A percentile compares a stretch with the other conserved stretches of the same genome.
These are phyloP conservation scores for Chaitophorus viminalis DNA, from an alignment of 2,888 invertebrate species.

Conservation along the genomic window DNA sequence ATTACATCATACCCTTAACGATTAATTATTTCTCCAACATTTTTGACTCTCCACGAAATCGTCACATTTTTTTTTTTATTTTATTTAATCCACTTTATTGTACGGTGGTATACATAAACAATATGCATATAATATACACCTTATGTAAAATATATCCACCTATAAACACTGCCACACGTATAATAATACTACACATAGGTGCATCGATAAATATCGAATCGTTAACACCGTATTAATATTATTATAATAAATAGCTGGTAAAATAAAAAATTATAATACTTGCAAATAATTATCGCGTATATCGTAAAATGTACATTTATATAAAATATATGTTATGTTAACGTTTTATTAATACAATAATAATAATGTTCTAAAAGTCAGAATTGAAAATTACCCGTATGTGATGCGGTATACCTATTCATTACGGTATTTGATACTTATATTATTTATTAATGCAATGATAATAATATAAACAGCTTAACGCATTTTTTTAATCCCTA, in stretches of 20 bases:
- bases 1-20: not conserved
- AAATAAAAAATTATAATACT: not conserved
- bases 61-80: not conserved
- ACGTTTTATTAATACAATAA: not conserved
- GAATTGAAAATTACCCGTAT: not conserved
- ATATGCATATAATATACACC: not conserved
- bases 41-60: not conserved
- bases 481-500: slow-evolving; percentile 14
- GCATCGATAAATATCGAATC: too few species aligned
- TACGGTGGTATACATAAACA: not conserved
- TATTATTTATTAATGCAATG: slow-evolving; percentile 3
- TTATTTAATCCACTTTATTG: not conserved
- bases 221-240: too few species aligned
- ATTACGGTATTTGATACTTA: not conserved
- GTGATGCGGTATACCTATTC: not conserved
- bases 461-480: slow-evolving; percentile 19
- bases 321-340: not conserved
- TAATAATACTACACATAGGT: too few species aligned
- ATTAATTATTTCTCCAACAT: not conserved
- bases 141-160: too few species aligned
- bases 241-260: not conserved
- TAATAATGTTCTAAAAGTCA: not conserved
- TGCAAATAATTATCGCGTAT: not conserved
- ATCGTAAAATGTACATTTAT: not conserved
- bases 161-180: not conserved